Evolutionary conservation across 2,113 vertebrate genomes (phyloP).

Genomic region (Scopus umbretta): DNA sequence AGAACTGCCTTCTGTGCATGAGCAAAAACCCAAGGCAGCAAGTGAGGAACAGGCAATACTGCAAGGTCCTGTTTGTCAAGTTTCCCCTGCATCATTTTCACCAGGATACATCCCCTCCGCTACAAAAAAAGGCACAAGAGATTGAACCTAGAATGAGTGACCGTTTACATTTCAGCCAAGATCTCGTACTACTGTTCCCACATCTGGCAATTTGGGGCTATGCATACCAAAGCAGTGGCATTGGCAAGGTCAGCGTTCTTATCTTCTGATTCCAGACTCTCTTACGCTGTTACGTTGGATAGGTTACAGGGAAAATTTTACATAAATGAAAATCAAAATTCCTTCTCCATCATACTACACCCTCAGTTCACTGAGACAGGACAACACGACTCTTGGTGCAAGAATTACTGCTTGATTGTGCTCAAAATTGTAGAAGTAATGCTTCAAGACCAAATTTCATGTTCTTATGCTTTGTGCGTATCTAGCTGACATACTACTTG

Average conservation of each 20-base stretch:
- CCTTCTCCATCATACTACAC: not conserved
- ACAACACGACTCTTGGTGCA: not conserved
- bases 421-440: not conserved
- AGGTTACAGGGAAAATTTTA: not conserved
- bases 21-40: not conserved
- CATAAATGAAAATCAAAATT: not conserved
- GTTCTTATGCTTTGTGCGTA: not conserved
- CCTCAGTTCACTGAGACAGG: not conserved
- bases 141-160: not conserved
- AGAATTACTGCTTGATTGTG: not conserved
- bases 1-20: not conserved
- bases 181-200: not conserved
- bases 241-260: not conserved
- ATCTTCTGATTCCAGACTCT: constrained; percentile 23
- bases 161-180: not conserved
- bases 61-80: not conserved
- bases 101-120: fast-evolving
- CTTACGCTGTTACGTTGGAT: not conserved
- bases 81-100: not conserved
- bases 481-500: not conserved
- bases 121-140: not conserved
- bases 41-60: not conserved
- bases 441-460: not conserved
- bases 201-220: not conserved
- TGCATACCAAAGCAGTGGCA: not conserved